Base-by-base conservation (phyloP, 1,140 invertebrate species). In the Bombus confusus region DNA sequence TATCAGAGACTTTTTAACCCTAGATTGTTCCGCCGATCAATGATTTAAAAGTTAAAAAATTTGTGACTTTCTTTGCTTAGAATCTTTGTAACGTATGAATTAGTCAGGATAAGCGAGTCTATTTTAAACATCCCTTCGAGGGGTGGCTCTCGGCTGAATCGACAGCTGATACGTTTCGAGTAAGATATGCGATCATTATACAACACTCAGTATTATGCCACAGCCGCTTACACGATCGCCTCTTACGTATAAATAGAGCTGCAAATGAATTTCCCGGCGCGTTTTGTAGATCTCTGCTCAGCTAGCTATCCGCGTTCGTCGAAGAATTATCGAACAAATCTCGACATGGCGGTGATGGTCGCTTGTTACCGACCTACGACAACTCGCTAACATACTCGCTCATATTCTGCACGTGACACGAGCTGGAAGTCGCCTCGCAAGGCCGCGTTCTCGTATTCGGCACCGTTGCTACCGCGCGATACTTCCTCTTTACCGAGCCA, bases 101-200 rank as follows among this genome's bases (percentile, higher is more conserved):
- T 12, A 62, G 28, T 12, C 10, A 13, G 10, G 12, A 13, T 13
- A n/a, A n/a, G 1, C 59, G 59, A n/a, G 3, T 13, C 9, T 62
- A 62, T 47, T 41, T 62, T 18, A n/a, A 77, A 59, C 1, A 13
- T 28, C 22, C 9, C 22, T 52, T 15, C 12, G 18, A 15, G 22
- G n/a, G n/a, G 2, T 34, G 25, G 12, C 8, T n/a, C 0, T 8
- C 47, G 31, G 25, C 15, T 39, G 31, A 41, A 79, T 79, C 77
- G 78, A 34, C 25, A 18, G 10, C 12, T 18, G 22, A 34, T 28
- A 22, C 41, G 62, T 47, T 15, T 74, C 52, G 57, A 34, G 62
- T 25, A 43, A 87, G 8, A 91, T 91, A 91, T 86, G 91, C 88
- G 90, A 88, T 85, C 86, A 87, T 91, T 92, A 91, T 83, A 89